Base-by-base conservation (phyloP, 2,888 invertebrate species). In the Andrena bucephala region DNA sequence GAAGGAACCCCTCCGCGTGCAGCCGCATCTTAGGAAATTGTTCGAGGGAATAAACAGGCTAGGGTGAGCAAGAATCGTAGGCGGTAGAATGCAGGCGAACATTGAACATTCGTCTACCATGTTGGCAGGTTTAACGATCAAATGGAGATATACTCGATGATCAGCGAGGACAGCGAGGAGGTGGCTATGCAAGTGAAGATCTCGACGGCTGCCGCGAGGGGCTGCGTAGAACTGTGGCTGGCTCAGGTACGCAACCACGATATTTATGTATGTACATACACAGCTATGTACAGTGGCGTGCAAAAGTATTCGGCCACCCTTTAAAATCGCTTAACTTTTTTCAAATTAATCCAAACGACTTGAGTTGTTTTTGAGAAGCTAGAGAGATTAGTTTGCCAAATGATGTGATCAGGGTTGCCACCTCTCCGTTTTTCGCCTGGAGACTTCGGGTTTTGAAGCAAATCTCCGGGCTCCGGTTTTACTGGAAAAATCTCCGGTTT, bases 151-250 rank as follows among this genome's bases (percentile, higher is more conserved):
- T 95, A 95, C 75, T 95, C 96, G 10, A 97, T 98, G 96, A 95
- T 96, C 91, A 97, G 97, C 86, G 96, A 96, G 94, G 96, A 97
- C 94, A 95, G 95, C 16, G 98, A 98, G 94, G 95, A 96, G 93
- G 95, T 97, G 0, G 94, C 95, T 81, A 95, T 97, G 85, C 94
- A 95, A 36, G 95, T 95, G 77, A 93, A 92, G 1, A 96, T 97
- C 33, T 96, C 96, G 73, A 97, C 97, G 2, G 95, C 95, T 69
- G 97, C 96, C 70, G 97, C 96, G 6, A 95, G 96, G 89, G 98
- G 98, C 0, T 97, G 97, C 76, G 98, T 98, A 2, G 98, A 98
- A 94, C 97, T 96, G 93, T 98, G 98, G 98, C 94, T 98, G 69
- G 95, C 97, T 52, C 95, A 96, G 93, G 95, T 94, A 84, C 2